Evolutionary conservation across 2,797 vertebrate species (phyloP).

Genomic region (Syngnathus rostellatus): DNA sequence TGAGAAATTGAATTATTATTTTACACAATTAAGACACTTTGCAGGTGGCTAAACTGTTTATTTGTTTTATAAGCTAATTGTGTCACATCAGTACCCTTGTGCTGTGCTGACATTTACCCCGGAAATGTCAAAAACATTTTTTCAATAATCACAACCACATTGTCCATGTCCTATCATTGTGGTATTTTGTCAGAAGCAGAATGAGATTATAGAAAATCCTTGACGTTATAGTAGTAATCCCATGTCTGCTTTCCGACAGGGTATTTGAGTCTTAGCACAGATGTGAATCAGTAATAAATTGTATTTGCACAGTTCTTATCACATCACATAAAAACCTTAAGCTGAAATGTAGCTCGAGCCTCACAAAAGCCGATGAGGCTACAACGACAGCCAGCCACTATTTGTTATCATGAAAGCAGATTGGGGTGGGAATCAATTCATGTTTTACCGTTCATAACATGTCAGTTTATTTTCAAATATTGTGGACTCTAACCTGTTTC

Average conservation of each 20-base stretch:
- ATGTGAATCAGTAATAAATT: constrained; percentile 48
- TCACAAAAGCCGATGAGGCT: not conserved
- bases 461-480: not conserved
- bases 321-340: constrained; percentile 37
- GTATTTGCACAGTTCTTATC: constrained; percentile 56
- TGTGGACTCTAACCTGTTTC: not conserved
- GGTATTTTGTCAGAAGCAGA: constrained; percentile 39
- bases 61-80: too few species aligned
- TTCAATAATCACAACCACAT: constrained; percentile 12
- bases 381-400: not conserved
- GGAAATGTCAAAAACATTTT: not conserved
- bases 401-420: not conserved
- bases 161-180: constrained; percentile 28
- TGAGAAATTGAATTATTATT: too few species aligned
- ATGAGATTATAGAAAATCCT: constrained; percentile 44
- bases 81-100: not conserved
- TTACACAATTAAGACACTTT: too few species aligned
- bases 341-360: constrained; percentile 33
- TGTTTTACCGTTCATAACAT: not conserved
- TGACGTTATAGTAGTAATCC: constrained; percentile 46
- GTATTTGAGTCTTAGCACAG: constrained; percentile 32
- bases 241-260: constrained; percentile 31
- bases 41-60: too few species aligned
- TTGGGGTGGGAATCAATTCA: not conserved
- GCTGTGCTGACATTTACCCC: constrained; percentile 9